These are phyloP conservation scores for Invenusta paracnida DNA, from an alignment of 2,888 invertebrate genomes.

Conservation along the genomic window DNA sequence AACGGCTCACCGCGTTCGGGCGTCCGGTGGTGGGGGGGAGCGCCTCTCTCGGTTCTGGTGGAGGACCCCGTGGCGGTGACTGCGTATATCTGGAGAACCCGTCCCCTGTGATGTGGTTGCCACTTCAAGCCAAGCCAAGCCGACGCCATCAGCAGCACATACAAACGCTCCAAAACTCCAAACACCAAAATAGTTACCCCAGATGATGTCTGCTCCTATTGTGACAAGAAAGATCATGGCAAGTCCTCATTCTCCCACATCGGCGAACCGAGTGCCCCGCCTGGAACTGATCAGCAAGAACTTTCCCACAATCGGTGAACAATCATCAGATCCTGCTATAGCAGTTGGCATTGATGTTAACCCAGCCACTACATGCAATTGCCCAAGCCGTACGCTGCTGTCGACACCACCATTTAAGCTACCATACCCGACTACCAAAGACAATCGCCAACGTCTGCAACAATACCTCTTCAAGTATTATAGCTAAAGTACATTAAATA, in stretches of 20 bases:
- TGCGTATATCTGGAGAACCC: too few relatives aligned
- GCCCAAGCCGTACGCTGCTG: slow-evolving; percentile 39
- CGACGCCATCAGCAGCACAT: slow-evolving; percentile 45
- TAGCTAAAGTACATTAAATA: slow-evolving; percentile 45
- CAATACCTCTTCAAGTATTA: slow-evolving; percentile 42
- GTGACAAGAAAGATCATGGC: slow-evolving; percentile 3
- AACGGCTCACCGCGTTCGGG: too few relatives aligned
- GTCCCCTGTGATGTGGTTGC: too few relatives aligned
- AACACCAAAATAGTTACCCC: neutral
- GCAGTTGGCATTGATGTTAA: neutral
- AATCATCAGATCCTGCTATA: neutral
- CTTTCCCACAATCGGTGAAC: slow-evolving; percentile 47
- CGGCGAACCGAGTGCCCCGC: slow-evolving; percentile 43
- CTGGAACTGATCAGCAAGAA: slow-evolving; percentile 46
- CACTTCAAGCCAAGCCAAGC: too few relatives aligned
- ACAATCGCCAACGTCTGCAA: slow-evolving; percentile 39
- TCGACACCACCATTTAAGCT: slow-evolving; percentile 40
- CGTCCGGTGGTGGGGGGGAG: too few relatives aligned
- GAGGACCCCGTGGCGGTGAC: too few relatives aligned
- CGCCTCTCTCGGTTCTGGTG: too few relatives aligned
- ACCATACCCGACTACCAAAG: slow-evolving; percentile 42
- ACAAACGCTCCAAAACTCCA: slow-evolving; percentile 17
- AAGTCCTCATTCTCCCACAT: neutral
- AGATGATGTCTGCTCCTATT: slow-evolving; percentile 38
- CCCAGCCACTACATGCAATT: neutral